A percentile compares a stretch with the other conserved stretches of the same genome.
These are phyloP conservation scores for Atta cephalotes DNA, from an alignment of 1,140 invertebrate species.

Conservation along the genomic window DNA sequence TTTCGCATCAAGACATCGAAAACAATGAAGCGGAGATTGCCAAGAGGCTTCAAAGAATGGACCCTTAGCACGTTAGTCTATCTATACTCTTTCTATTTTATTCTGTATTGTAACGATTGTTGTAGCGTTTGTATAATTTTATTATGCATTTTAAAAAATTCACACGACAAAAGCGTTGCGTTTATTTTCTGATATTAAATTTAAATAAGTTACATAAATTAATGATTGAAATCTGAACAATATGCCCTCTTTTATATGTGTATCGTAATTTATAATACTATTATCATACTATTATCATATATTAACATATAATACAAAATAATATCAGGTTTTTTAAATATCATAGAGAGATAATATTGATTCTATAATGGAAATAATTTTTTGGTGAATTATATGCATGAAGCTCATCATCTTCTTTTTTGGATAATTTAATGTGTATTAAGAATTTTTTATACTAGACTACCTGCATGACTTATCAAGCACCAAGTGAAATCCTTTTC, in stretches of 20 bases:
- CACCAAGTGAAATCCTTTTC: not conserved
- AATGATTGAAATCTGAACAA: not conserved
- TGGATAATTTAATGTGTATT: not conserved
- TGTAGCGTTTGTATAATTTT: not conserved
- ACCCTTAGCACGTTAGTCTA: slow-evolving; percentile 56
- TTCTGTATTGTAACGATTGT: not conserved
- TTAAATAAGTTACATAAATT: not conserved
- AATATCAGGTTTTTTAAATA: not conserved
- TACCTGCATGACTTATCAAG: not conserved
- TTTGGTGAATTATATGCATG: not conserved
- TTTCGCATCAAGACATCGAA: slow-evolving; percentile 28
- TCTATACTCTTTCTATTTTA: not conserved
- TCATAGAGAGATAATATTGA: not conserved
- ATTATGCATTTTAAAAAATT: not conserved
- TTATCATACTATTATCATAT: not conserved
- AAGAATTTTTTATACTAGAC: not conserved
- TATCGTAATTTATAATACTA: not conserved
- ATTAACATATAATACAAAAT: not conserved
- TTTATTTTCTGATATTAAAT: not conserved
- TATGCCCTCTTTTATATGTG: not conserved
- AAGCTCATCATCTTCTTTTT: not conserved
- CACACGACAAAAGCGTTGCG: not conserved
- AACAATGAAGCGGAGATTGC: slow-evolving; percentile 68
- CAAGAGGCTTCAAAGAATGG: slow-evolving; percentile 44
- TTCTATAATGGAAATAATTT: slow-evolving; percentile 9